phyloP scores from a whole-genome alignment of 2,888 invertebrate genomes.

The Nomada flava region DNA sequence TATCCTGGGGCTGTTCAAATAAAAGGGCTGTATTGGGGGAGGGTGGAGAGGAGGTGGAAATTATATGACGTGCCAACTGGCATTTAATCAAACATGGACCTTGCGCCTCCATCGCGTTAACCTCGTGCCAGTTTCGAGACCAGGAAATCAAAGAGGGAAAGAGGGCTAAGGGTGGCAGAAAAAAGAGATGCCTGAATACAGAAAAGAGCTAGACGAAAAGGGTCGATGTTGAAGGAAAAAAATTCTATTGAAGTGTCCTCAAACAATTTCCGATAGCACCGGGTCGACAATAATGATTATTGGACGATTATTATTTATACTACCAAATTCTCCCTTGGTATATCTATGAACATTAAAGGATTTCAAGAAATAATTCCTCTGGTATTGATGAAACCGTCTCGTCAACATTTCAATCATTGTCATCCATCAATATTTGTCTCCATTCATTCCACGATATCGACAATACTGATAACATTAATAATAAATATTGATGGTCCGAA shows the following conservation, averaged over 20 bases:
- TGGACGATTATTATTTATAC: background rate
- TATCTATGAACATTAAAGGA: too few species aligned
- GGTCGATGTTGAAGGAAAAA: background rate
- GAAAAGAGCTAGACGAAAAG: background rate
- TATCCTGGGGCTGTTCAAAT: background rate
- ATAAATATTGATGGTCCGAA: too few species aligned
- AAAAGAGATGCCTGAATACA: background rate
- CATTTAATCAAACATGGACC: slow-evolving; percentile 65
- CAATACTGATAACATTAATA: too few species aligned
- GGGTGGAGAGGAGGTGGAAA: slow-evolving; percentile 26
- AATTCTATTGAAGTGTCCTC: background rate
- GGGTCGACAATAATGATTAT: background rate
- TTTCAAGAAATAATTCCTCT: too few species aligned
- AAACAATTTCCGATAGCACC: too few species aligned
- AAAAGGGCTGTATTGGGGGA: background rate
- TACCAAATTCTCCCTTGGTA: too few species aligned
- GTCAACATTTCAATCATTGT: too few species aligned
- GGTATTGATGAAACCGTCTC: too few species aligned
- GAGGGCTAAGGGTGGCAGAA: background rate
- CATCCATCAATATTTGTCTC: too few species aligned
- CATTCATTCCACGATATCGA: too few species aligned
- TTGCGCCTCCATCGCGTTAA: slow-evolving; percentile 55
- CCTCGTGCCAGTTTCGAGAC: slow-evolving; percentile 37
- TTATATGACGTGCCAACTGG: slow-evolving; percentile 51
- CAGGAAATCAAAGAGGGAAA: slow-evolving; percentile 33